phyloP scores from a whole-genome alignment of 2,113 vertebrate species.

The Clinocottus analis region DNA sequence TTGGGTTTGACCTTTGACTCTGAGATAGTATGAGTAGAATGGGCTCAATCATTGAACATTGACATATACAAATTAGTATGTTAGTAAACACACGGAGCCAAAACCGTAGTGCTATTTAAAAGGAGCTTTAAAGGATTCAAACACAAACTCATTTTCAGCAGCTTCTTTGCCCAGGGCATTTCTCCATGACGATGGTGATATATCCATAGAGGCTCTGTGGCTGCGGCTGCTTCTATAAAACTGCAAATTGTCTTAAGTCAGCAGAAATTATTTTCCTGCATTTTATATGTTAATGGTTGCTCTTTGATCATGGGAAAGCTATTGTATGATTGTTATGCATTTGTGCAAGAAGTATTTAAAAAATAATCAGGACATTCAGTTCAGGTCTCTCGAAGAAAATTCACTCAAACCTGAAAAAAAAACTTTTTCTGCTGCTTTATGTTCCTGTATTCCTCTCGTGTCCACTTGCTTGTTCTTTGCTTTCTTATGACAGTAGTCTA shows the following conservation, averaged over 20 bases:
- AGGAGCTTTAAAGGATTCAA: conserved; percentile 48
- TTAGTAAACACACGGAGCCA: conserved; percentile 34
- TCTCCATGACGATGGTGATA: conserved; percentile 21
- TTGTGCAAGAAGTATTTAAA: background rate
- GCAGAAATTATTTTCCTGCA: conserved; percentile 26
- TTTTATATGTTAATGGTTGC: conserved; percentile 17
- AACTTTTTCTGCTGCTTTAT: conserved; percentile 1
- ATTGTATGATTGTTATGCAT: background rate
- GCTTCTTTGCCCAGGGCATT: conserved; percentile 34
- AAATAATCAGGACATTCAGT: background rate
- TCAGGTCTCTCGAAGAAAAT: background rate
- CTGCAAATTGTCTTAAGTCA: conserved; percentile 40
- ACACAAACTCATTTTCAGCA: conserved; percentile 34
- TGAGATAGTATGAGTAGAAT: conserved; percentile 48
- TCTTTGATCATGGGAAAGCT: conserved; percentile 25
- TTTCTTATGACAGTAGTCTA: conserved; percentile 40
- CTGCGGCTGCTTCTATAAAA: conserved; percentile 24
- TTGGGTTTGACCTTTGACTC: conserved; percentile 63
- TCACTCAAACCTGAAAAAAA: background rate
- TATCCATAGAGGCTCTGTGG: conserved; percentile 15
- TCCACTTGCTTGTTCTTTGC: conserved; percentile 34
- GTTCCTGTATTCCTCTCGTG: conserved; percentile 25
- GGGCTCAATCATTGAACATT: conserved; percentile 52
- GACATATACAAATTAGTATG: conserved; percentile 53
- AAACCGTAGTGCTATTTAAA: conserved; percentile 49